Evolutionary conservation across 2,888 invertebrate genomes (phyloP), one percentile per base, ranked within the genome.

Genomic region (Dasypolia templi): DNA sequence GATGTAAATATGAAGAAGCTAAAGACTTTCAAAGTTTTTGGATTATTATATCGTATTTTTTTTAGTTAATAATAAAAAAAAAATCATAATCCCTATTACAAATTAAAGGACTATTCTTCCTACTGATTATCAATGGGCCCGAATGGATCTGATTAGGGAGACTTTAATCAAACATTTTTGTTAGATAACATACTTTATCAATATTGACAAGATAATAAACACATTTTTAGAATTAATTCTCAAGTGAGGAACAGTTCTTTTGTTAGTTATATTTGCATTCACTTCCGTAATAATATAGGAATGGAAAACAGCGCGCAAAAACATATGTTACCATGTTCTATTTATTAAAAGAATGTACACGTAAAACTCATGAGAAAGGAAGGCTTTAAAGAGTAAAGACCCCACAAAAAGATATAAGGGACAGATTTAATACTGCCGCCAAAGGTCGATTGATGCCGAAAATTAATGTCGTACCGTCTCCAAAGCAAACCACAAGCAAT

Each of bases 371-470:
- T 29, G 22, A 44, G 29, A 39, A 35, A 79, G 12, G 39, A 14
- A 44, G 22, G n/a, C 11, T 49, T 77, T 11, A 26, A 39, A n/a
- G n/a, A n/a, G n/a, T n/a, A n/a, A 58, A 79, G 29, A 63, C 26
- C 73, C 51, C 32, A 53, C 19, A 12, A 53, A 63, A 58, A 12
- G 5, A 32, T 22, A 17, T 1, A 32, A 29, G 17, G 35, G 49
- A 26, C 9, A 53, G 14, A 32, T 42, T 53, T 26, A 61, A 59
- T 51, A 22, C 3, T 11, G 22, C 39, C 22, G 17, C 19, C 44
- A 35, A 65, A 22, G 11, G 22, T 39, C 32, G 29, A 53, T 64
- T 14, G 11, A 26, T 26, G 9, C 29, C 35, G 19, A 58, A 73
- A 61, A 53, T 42, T 3, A 35, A 51, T 51, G 11, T 19, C 29